Conservation (phyloP, 2,797 vertebrate genomes). For the Acomys russatus region DNA sequence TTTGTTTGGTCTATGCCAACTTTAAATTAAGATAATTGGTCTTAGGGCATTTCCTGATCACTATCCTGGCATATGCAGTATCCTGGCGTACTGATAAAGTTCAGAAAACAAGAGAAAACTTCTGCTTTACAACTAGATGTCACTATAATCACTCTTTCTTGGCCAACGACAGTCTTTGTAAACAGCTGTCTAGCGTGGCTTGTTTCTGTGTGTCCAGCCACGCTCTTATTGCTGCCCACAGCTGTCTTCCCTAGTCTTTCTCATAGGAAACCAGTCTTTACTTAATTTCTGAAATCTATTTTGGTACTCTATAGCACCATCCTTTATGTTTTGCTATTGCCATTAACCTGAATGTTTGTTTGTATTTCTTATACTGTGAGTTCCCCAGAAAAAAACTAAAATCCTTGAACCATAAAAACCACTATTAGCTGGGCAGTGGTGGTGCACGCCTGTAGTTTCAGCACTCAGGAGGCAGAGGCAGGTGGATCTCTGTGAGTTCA, state of each 20-base stretch:
- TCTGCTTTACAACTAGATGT: background rate
- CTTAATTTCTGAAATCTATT: background rate
- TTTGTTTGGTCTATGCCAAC: slow-evolving; percentile 20
- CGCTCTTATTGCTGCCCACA: background rate
- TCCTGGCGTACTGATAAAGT: background rate
- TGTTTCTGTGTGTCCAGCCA: background rate
- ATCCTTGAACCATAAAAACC: slow-evolving; percentile 27
- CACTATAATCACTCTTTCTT: slow-evolving; percentile 9
- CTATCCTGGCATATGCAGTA: background rate
- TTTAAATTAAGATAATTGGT: slow-evolving; percentile 20
- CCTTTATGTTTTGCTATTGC: background rate
- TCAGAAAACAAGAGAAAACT: slow-evolving; percentile 48
- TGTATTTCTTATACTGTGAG: background rate
- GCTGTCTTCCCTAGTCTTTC: background rate
- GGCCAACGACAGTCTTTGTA: background rate
- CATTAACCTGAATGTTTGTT: background rate
- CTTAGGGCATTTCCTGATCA: background rate
- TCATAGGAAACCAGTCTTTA: background rate
- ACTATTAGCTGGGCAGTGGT: background rate
- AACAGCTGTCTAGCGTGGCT: background rate
- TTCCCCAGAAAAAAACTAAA: slow-evolving; percentile 40
- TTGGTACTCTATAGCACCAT: background rate
- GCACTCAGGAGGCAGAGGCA: background rate
- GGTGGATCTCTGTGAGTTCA: background rate
- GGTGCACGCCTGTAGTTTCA: too few relatives aligned